A percentile compares a stretch with the other conserved stretches of the same genome.
Evolutionary conservation across 2,113 vertebrate species (phyloP).

Genomic region (Cololabis saira): DNA sequence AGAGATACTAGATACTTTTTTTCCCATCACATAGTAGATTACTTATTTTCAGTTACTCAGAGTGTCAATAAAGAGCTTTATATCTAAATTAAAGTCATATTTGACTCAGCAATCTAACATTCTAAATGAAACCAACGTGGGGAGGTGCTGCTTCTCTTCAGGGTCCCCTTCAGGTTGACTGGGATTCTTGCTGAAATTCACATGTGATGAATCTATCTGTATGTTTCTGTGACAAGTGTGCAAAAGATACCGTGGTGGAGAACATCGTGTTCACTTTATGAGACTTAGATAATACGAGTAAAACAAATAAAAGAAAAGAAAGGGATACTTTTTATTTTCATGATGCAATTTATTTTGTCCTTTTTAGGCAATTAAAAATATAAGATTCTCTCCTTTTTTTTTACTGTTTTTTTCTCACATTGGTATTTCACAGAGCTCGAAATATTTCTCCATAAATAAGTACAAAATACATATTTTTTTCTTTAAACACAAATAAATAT

Average conservation of each 20-base stretch:
- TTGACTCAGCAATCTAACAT: no score
- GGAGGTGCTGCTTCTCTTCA: neutral
- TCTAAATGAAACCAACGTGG: no score
- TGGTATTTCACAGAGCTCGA: conserved; percentile 70
- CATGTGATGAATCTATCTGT: neutral
- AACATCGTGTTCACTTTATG: neutral
- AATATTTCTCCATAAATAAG: conserved; percentile 82
- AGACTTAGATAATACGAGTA: neutral
- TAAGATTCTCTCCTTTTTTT: conserved; percentile 76
- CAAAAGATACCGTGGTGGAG: neutral
- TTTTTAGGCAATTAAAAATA: conserved; percentile 78
- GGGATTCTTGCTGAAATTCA: neutral
- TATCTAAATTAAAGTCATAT: no score
- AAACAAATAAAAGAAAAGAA: conserved; percentile 8
- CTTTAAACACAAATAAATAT: conserved; percentile 83
- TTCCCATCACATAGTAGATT: no score
- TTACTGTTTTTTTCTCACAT: conserved; percentile 65
- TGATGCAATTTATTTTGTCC: conserved; percentile 68
- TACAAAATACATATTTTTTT: conserved; percentile 84
- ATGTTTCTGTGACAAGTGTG: neutral
- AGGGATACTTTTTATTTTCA: conserved; percentile 40
- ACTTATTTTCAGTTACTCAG: no score
- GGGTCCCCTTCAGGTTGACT: neutral
- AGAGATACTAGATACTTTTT: no score
- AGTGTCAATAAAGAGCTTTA: no score